Evolutionary conservation across 2,888 invertebrate genomes (phyloP).

Genomic region (Microplitis deprimator): DNA sequence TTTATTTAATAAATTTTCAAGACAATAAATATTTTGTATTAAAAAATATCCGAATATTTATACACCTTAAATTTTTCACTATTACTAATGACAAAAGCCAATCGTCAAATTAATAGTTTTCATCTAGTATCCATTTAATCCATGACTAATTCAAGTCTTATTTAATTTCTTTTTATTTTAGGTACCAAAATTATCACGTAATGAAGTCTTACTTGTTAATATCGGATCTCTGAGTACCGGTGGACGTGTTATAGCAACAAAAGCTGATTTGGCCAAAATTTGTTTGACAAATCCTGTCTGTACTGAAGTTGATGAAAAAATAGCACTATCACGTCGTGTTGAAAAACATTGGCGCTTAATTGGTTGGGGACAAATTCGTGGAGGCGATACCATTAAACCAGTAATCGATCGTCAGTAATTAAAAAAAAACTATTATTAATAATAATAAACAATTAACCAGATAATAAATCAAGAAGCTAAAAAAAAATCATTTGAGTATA

Average conservation of each 20-base stretch:
- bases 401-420: slow-evolving; percentile 72
- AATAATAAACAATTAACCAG: not conserved
- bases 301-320: slow-evolving; percentile 98
- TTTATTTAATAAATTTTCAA: too few relatives aligned
- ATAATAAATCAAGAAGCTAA: not conserved
- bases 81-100: too few relatives aligned
- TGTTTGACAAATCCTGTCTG: slow-evolving; percentile 97
- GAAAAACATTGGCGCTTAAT: slow-evolving; percentile 99
- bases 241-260: slow-evolving; percentile 94
- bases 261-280: slow-evolving; percentile 97
- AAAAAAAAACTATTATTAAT: not conserved
- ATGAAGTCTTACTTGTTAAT: slow-evolving; percentile 96
- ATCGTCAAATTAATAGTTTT: too few relatives aligned
- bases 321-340: slow-evolving; percentile 97
- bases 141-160: too few relatives aligned
- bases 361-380: slow-evolving; percentile 99
- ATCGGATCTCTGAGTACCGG: slow-evolving; percentile 99
- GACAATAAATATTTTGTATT: too few relatives aligned
- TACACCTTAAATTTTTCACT: too few relatives aligned
- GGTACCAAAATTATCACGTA: slow-evolving; percentile 90
- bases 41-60: too few relatives aligned
- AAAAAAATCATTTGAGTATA: too few relatives aligned
- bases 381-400: slow-evolving; percentile 96
- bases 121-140: too few relatives aligned
- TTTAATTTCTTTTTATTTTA: slow-evolving; percentile 53